Evolutionary conservation across 2,888 invertebrate genomes (phyloP).

Genomic region (Nipponacmea schrenckii): DNA sequence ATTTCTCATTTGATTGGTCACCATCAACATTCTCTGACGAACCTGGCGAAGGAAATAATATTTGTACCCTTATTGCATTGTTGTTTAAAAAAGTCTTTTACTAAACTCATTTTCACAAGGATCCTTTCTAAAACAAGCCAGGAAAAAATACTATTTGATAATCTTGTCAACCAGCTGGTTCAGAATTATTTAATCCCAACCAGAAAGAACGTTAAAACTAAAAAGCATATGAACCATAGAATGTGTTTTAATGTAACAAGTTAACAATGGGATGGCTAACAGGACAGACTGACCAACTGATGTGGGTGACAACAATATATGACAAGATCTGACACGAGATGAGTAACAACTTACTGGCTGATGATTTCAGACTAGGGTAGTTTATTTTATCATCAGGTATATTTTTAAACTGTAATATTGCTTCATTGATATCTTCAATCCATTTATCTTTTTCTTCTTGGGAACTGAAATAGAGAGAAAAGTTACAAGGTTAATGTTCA

Average conservation of each 20-base stretch:
- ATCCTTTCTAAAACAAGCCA: too few species aligned
- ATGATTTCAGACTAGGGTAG: constrained; percentile 64
- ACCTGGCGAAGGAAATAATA: constrained; percentile 43
- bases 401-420: constrained; percentile 71
- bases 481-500: background rate
- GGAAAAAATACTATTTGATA: too few species aligned
- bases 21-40: constrained; percentile 65
- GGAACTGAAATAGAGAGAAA: constrained; percentile 73
- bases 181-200: too few species aligned
- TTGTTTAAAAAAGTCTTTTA: too few species aligned
- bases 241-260: background rate
- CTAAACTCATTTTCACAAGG: too few species aligned
- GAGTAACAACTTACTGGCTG: constrained; percentile 49
- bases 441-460: constrained; percentile 88
- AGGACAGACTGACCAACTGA: too few species aligned
- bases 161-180: background rate
- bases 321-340: too few species aligned
- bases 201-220: too few species aligned
- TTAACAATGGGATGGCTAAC: background rate
- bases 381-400: constrained; percentile 54
- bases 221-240: too few species aligned
- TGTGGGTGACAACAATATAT: background rate
- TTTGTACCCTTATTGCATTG: too few species aligned
- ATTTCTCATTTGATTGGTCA: constrained; percentile 32
- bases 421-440: constrained; percentile 80